These are phyloP conservation scores for Diadegma fenestrale DNA, from an alignment of 2,888 invertebrate species.

Conservation along the genomic window DNA sequence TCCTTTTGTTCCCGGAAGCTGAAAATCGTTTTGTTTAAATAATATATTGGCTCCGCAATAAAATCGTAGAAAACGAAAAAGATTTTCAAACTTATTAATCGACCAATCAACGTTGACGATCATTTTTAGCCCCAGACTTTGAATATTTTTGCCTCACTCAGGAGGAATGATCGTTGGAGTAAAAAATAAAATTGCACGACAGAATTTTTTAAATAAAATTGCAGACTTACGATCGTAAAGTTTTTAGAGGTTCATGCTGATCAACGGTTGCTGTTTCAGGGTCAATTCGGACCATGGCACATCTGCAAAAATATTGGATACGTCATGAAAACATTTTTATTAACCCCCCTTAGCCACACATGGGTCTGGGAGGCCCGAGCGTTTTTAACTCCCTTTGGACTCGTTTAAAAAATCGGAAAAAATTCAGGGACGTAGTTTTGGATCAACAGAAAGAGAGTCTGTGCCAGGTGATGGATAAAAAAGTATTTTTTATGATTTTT, in stretches of 20 bases:
- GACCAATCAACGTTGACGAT: not conserved
- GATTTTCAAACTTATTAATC: not conserved
- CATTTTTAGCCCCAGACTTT: not conserved
- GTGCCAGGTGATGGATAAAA: no score
- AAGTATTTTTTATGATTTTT: no score
- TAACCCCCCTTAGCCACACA: no score
- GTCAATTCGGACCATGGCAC: conserved; percentile 84
- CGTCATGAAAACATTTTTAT: not conserved
- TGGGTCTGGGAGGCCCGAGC: no score
- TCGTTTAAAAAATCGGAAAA: no score
- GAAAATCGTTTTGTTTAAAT: conserved; percentile 9
- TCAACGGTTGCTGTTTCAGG: conserved; percentile 85
- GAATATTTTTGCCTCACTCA: not conserved
- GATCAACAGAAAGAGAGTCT: no score
- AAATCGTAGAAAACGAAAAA: not conserved
- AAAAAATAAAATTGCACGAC: not conserved
- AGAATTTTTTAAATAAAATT: not conserved
- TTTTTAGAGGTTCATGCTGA: conserved; percentile 86
- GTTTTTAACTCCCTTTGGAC: no score
- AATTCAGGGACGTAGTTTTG: no score
- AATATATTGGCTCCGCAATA: not conserved
- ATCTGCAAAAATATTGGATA: conserved; percentile 77
- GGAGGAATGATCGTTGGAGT: conserved; percentile 2
- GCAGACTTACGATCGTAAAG: conserved; percentile 85
- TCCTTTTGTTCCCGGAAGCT: conserved; percentile 76